Conservation (phyloP, 2,113 vertebrate genomes). For the Rattus norvegicus region GRCr8 NC_086039.1:96711001-96711500, state of each 20-base stretch:
- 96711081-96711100: not conserved
- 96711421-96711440: constrained; percentile 34
- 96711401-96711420: not conserved
- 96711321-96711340: not conserved
- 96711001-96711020: not conserved
- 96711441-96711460: constrained; percentile 36
- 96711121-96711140: not conserved
- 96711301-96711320: constrained; percentile 13
- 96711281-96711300: not conserved
- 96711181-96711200: constrained; percentile 12
- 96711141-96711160: not conserved
- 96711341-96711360: constrained; percentile 31
- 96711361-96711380: constrained; percentile 42
- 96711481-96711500: constrained; percentile 36
- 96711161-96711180: not conserved
- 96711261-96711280: constrained; percentile 46
- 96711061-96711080: not conserved
- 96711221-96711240: not conserved
- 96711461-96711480: constrained; percentile 41
- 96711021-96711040: not conserved
- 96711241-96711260: not conserved
- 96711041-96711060: not conserved
- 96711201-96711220: constrained; percentile 30
- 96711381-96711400: not conserved
- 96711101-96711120: not conserved